Conservation (phyloP, 2,888 invertebrate species). For the Eremobia ochroleuca region DNA sequence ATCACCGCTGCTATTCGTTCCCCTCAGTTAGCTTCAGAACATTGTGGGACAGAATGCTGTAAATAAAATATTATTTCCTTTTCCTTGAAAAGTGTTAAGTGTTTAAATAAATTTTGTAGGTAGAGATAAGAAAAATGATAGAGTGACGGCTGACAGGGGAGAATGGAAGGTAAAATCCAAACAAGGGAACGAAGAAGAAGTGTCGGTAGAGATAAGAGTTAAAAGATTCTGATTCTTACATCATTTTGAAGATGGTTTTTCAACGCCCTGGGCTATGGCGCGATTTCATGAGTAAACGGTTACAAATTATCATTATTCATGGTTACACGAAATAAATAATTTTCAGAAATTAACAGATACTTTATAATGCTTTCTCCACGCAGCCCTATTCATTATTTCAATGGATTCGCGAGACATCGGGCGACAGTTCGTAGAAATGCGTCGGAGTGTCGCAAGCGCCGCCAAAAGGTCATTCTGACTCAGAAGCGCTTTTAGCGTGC, state of each 20-base stretch:
- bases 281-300: background rate
- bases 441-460: constrained; percentile 71
- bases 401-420: constrained; percentile 77
- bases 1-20: constrained; percentile 38
- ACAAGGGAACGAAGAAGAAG: too few relatives aligned
- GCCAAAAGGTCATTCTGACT: constrained; percentile 70
- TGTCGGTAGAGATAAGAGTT: too few relatives aligned
- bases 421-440: constrained; percentile 74
- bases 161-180: too few relatives aligned
- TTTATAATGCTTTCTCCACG: constrained; percentile 57
- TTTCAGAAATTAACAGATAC: constrained; percentile 47
- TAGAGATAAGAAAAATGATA: background rate
- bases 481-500: constrained; percentile 55
- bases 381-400: constrained; percentile 75
- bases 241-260: background rate
- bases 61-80: constrained; percentile 13
- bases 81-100: background rate
- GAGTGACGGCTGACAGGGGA: background rate
- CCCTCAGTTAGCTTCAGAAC: constrained; percentile 37
- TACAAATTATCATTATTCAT: constrained; percentile 30
- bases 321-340: constrained; percentile 13
- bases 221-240: background rate
- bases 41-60: background rate
- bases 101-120: background rate
- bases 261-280: background rate